Conservation (phyloP, 2,797 vertebrate genomes). For the Perdix hodgsoniae region DNA sequence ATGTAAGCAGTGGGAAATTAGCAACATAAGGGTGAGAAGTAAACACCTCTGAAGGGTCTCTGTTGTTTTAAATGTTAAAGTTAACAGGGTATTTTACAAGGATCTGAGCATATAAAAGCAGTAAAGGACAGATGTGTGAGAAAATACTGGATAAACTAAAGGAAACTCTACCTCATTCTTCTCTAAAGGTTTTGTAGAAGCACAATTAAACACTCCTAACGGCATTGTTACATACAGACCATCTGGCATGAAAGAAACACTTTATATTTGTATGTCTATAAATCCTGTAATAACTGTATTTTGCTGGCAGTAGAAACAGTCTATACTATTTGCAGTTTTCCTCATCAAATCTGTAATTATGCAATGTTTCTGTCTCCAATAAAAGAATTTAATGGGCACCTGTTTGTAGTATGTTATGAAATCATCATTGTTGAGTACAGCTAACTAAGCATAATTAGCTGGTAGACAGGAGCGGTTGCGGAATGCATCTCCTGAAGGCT, state of each 20-base stretch:
- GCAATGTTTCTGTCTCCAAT: constrained; percentile 77
- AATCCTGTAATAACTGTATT: constrained; percentile 75
- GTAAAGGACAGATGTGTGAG: constrained; percentile 52
- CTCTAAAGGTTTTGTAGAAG: constrained; percentile 79
- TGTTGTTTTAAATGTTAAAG: constrained; percentile 41
- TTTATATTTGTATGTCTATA: constrained; percentile 74
- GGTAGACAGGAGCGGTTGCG: neutral
- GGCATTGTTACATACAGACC: constrained; percentile 67
- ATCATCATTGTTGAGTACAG: constrained; percentile 2
- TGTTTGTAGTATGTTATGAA: constrained; percentile 58
- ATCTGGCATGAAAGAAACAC: constrained; percentile 72
- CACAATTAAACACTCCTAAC: constrained; percentile 71
- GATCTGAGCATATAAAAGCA: constrained; percentile 40
- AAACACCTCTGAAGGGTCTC: constrained; percentile 40
- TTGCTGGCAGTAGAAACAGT: constrained; percentile 74
- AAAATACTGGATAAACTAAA: constrained; percentile 65
- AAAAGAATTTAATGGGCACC: constrained; percentile 77
- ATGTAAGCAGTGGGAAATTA: neutral
- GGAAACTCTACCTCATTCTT: constrained; percentile 81
- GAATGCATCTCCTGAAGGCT: constrained; percentile 14
- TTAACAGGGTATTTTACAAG: constrained; percentile 56
- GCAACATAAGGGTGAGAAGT: constrained; percentile 9
- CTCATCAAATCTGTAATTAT: constrained; percentile 77
- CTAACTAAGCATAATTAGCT: neutral
- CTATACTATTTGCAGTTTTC: constrained; percentile 71